Evolutionary conservation across 2,113 vertebrate genomes (phyloP), one percentile per base, ranked within the genome.

Genomic region (Salvelinus fontinalis): DNA sequence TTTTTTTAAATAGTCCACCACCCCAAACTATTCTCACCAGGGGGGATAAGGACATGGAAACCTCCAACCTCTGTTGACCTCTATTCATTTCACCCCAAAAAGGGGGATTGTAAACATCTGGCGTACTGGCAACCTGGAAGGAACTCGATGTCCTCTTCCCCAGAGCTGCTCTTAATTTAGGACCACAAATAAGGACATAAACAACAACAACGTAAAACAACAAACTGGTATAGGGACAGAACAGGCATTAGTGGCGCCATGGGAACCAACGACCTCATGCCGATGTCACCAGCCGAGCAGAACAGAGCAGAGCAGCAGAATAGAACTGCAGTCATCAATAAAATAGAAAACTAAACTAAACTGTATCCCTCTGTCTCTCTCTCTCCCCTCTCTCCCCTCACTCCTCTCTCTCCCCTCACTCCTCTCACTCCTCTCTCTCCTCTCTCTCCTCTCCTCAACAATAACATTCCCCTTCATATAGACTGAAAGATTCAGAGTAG

Each of bases 261-360:
- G 67, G 80, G 80, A 88, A 88, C 87, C 88, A 89, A 12, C 16
- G 24, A 12, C 44, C 13, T 83, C 73, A 78, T 76, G 75, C 65
- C 83, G 76, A 84, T 77, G 73, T 80, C 75, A 20, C 51, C 3
- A 2, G 67, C 20, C 69, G n/a, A 5, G 14, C 62, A 67, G 71
- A 22, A 3, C 27, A 2, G 27, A 27, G 75, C 34, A 11, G 39
- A 39, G 22, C 39, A 34, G 39, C 62, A 34, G 62, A 31, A 20
- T 14, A 27, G 73, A 67, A 31, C 67, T 29, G 67, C 20, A 64
- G 27, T 18, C 69, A 76, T 59, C 66, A 69, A 69, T 57, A 29
- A 34, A 67, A 68, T 14, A 68, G 29, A 27, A 68, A 68, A 68
- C 22, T 62, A 68, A 68, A 68, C 22, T 62, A 9, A 22, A 22